Conservation (phyloP, 2,797 vertebrate genomes). For the Acropternis orthonyx region DNA sequence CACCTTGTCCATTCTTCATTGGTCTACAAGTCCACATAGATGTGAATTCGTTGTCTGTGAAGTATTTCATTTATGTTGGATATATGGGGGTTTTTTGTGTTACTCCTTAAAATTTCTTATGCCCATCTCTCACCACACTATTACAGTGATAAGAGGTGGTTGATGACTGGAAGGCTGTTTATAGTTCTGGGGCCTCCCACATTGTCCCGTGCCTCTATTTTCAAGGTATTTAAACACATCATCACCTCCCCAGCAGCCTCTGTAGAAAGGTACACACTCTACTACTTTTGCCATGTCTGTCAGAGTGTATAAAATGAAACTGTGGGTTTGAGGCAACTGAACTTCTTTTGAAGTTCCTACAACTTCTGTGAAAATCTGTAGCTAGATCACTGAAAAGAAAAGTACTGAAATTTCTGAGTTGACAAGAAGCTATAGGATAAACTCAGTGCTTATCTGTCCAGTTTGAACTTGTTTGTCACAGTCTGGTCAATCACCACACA, state of each 20-base stretch:
- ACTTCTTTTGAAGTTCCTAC: neutral
- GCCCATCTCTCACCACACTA: neutral
- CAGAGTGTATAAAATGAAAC: neutral
- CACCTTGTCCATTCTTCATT: neutral
- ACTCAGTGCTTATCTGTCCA: neutral
- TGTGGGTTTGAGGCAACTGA: neutral
- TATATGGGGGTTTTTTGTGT: neutral
- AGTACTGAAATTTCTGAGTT: neutral
- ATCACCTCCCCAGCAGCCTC: neutral
- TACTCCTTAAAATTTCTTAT: neutral
- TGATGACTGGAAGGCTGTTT: neutral
- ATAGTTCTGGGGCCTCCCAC: neutral
- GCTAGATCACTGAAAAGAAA: neutral
- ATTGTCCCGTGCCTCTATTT: neutral
- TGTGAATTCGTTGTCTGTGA: neutral
- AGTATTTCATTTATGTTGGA: neutral
- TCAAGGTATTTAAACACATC: neutral
- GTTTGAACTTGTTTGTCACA: neutral
- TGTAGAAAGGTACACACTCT: neutral
- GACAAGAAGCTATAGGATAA: neutral
- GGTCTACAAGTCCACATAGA: neutral
- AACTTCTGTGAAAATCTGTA: neutral
- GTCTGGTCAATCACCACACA: neutral
- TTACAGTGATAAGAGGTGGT: neutral
- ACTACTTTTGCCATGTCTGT: neutral